These are phyloP conservation scores for Neolamprologus fasciatus DNA, from an alignment of 2,113 vertebrate genomes.

Conservation along the genomic window DNA sequence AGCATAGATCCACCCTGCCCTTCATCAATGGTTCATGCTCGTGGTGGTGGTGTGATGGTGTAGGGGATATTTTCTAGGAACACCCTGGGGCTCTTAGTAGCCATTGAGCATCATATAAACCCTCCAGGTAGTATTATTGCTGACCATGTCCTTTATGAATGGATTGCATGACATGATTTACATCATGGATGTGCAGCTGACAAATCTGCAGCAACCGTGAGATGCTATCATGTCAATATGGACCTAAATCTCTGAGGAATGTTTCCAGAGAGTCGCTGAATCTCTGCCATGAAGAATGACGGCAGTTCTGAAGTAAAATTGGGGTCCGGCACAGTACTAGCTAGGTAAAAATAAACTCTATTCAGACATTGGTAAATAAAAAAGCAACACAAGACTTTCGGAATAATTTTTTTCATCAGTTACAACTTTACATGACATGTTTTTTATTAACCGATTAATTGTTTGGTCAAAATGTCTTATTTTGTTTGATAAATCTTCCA, in stretches of 20 bases:
- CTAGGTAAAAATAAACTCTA: background rate
- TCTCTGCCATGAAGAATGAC: background rate
- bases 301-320: background rate
- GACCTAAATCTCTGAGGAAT: background rate
- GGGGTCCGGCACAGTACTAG: background rate
- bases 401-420: background rate
- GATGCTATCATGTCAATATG: background rate
- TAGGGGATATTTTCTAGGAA: background rate
- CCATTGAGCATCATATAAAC: background rate
- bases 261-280: background rate
- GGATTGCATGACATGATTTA: background rate
- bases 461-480: background rate
- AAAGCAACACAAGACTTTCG: background rate
- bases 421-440: background rate
- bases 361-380: background rate
- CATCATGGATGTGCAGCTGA: background rate
- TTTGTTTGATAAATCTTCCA: background rate
- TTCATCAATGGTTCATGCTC: background rate
- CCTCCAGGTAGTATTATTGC: background rate
- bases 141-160: background rate
- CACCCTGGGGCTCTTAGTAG: background rate
- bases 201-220: background rate
- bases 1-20: background rate
- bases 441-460: background rate
- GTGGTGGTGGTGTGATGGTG: background rate